Percentiles rank a stretch among this genome's conserved stretches.
These are phyloP conservation scores for Montifringilla adamsi DNA, from an alignment of 2,113 vertebrate genomes.

Conservation along the genomic window DNA sequence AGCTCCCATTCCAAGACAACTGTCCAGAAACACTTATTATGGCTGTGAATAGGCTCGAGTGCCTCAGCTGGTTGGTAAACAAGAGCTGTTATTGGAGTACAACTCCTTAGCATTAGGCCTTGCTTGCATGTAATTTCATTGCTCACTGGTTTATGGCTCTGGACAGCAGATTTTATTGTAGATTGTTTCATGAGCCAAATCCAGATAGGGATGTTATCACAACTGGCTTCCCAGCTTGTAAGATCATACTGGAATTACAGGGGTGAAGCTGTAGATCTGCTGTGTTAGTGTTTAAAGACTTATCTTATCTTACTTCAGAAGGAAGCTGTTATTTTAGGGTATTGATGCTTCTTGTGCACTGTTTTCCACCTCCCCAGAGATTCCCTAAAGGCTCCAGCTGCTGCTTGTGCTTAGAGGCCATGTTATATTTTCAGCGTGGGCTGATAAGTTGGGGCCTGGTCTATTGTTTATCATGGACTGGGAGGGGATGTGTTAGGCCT, in stretches of 20 bases:
- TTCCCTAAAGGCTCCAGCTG: conserved; percentile 2
- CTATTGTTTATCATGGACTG: background rate
- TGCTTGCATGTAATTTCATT: background rate
- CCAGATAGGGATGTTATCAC: background rate
- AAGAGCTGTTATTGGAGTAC: background rate
- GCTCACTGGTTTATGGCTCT: background rate
- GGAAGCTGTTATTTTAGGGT: conserved; percentile 41
- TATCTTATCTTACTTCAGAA: conserved; percentile 32
- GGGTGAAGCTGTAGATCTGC: background rate
- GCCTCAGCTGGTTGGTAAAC: background rate
- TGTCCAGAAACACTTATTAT: background rate
- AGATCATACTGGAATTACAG: background rate
- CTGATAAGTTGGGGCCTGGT: conserved; percentile 30
- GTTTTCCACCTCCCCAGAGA: conserved; percentile 7
- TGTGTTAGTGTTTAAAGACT: background rate
- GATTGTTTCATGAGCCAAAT: background rate
- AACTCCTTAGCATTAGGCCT: background rate
- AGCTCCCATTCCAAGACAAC: background rate
- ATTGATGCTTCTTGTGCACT: conserved; percentile 7
- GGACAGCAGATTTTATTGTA: background rate
- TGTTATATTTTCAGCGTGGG: background rate
- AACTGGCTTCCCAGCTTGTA: background rate
- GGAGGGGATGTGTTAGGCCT: background rate
- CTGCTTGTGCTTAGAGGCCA: background rate
- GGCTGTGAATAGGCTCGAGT: background rate